Base-by-base conservation (phyloP, 2,113 vertebrate genomes). In the Pristiophorus japonicus region DNA sequence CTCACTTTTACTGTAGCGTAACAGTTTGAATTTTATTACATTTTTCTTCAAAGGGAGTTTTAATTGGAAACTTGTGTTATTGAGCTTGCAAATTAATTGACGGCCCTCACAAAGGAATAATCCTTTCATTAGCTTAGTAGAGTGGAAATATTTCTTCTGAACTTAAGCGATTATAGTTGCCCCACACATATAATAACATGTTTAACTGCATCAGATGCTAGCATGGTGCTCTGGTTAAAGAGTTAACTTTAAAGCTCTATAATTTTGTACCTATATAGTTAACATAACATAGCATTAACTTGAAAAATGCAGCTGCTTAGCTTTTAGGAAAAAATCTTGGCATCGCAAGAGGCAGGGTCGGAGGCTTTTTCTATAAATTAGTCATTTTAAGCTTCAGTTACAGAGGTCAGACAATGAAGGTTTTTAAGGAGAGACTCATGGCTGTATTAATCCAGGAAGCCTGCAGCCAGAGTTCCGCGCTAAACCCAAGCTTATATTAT, bases 401-500 rank as follows among this genome's bases (percentile, higher is more conserved):
- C 93, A 94, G 93, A 94, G 93, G 93, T 94, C 93, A 94, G 93
- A 94, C 93, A 94, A 94, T 94, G 93, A 94, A 94, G 93, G 93
- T 94, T 94, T 94, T 70, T 94, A 94, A 70, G 93, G 45, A 70
- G 93, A 94, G 66, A 70, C 93, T 94, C 66, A 38, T 51, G 66
- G 93, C 93, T 70, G 27, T 66, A 94, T 94, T 70, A 94, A 94
- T 94, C 93, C 93, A 94, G 93, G 66, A 70, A 94, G 66, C 66
- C 65, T 94, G 93, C 65, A 94, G 93, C 93, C 93, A 94, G 65
- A 94, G 93, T 94, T 94, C 42, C 93, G 70, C 38, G 42, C 93
- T 94, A 94, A 94, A 70, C 66, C 93, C 65, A 70, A 67, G 93
- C 93, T 94, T 94, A 70, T 94, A 70, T 94, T 94, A 70, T 94